phyloP scores from a whole-genome alignment of 2,113 vertebrate species.

The Tetraodon nigroviridis region DNA sequence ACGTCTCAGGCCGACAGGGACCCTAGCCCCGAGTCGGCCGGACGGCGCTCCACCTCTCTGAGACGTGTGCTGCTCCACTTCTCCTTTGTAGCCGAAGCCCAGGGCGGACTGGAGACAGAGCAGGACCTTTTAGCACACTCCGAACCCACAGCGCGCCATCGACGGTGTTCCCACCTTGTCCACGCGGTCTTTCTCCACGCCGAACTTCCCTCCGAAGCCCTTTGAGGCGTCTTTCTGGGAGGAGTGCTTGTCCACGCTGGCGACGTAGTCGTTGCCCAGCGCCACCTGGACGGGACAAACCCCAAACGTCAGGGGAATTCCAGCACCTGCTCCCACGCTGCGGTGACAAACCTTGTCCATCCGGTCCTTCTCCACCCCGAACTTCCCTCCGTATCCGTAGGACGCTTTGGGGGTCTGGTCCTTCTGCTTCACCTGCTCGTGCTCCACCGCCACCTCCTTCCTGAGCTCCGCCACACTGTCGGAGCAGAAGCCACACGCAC shows the following conservation, averaged over 20 bases:
- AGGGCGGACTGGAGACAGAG: constrained; percentile 80
- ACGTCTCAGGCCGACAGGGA: too few species aligned
- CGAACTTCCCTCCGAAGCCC: constrained; percentile 92
- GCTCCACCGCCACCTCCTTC: constrained; percentile 83
- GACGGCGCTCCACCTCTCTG: too few species aligned
- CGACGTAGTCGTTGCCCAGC: constrained; percentile 83
- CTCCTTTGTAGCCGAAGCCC: constrained; percentile 91
- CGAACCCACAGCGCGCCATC: too few species aligned
- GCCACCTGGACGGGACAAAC: constrained; percentile 74
- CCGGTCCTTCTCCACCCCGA: constrained; percentile 89
- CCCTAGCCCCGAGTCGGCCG: too few species aligned
- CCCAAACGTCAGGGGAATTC: background rate
- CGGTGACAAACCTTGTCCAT: constrained; percentile 85
- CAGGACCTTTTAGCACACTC: background rate
- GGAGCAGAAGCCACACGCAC: background rate
- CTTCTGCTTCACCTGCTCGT: constrained; percentile 85
- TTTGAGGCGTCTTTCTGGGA: constrained; percentile 88
- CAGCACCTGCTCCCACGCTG: background rate
- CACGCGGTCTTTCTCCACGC: constrained; percentile 86
- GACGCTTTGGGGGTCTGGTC: constrained; percentile 87
- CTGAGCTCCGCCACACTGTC: constrained; percentile 86
- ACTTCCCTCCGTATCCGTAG: constrained; percentile 93
- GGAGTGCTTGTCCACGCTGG: constrained; percentile 83
- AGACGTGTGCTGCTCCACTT: constrained; percentile 85
- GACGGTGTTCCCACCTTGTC: constrained; percentile 80